Evolutionary conservation across 1,140 invertebrate species (phyloP).

Genomic region (Hypothenemus hampei): DNA sequence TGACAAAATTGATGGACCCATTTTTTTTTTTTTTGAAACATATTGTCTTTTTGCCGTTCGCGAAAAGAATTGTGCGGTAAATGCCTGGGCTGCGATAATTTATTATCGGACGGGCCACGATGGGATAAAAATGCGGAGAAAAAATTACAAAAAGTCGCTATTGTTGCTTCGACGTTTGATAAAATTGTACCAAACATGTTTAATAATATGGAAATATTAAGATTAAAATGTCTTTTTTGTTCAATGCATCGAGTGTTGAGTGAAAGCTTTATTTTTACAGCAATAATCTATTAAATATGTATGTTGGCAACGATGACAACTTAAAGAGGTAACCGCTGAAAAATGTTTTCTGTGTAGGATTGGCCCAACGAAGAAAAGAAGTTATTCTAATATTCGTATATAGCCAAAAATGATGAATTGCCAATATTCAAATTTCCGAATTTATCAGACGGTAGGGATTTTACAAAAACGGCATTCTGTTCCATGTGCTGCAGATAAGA

Average conservation of each 20-base stretch:
- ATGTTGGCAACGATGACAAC: too few relatives aligned
- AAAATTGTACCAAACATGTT: neutral
- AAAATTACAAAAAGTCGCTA: neutral
- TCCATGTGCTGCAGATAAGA: slow-evolving; percentile 1
- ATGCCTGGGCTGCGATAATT: slow-evolving; percentile 5
- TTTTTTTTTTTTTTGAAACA: slow-evolving; percentile 10
- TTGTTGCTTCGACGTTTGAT: neutral
- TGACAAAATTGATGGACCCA: slow-evolving; percentile 11
- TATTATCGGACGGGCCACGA: slow-evolving; percentile 3
- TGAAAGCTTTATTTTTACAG: too few relatives aligned
- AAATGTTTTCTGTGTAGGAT: too few relatives aligned
- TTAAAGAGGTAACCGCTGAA: too few relatives aligned
- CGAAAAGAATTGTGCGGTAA: slow-evolving; percentile 11
- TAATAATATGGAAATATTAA: neutral
- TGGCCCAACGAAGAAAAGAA: too few relatives aligned
- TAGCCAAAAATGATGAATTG: slow-evolving; percentile 4
- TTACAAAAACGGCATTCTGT: neutral
- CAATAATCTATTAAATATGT: too few relatives aligned
- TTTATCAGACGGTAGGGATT: slow-evolving; percentile 3
- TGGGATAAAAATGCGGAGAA: neutral
- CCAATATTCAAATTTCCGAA: slow-evolving; percentile 9
- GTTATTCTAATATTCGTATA: too few relatives aligned
- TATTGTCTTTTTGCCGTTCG: slow-evolving; percentile 12
- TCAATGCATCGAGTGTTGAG: too few relatives aligned
- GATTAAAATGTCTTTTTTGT: neutral